Evolutionary conservation across 2,113 vertebrate species (phyloP).

Genomic region (Speoplatyrhinus poulsoni): DNA sequence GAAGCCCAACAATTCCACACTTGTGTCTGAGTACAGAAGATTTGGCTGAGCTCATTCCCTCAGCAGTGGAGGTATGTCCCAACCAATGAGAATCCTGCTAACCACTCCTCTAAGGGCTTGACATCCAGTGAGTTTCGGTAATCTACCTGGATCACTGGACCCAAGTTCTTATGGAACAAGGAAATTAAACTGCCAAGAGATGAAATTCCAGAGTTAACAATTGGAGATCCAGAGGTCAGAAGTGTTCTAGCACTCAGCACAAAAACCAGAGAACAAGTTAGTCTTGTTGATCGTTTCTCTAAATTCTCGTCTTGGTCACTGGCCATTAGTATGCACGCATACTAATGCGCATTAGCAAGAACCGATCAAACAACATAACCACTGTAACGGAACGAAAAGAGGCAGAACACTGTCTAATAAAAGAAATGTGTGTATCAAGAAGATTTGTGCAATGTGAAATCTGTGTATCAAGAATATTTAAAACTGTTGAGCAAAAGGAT

Average conservation of each 20-base stretch:
- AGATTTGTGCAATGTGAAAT: no score
- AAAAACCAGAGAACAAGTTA: background rate
- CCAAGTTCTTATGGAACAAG: background rate
- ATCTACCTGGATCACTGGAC: background rate
- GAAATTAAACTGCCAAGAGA: background rate
- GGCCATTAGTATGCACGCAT: conserved; percentile 5
- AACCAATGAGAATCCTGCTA: no score
- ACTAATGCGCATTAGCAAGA: conserved; percentile 3
- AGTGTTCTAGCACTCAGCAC: no score
- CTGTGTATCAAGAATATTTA: no score
- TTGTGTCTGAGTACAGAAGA: conserved; percentile 8
- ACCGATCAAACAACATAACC: background rate
- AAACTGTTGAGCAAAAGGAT: conserved; percentile 1
- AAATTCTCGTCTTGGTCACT: conserved; percentile 23
- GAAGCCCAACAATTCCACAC: conserved; percentile 1
- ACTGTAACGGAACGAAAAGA: conserved; percentile 1
- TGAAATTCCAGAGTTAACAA: background rate
- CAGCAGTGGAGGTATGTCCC: no score
- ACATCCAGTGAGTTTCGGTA: background rate
- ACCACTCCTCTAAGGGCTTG: background rate
- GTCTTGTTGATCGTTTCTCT: conserved; percentile 5
- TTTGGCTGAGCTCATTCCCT: background rate
- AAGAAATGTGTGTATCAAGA: no score
- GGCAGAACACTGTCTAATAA: no score
- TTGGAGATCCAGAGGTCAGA: no score